Percentiles rank a stretch among this genome's conserved stretches.
Evolutionary conservation across 1,140 invertebrate species (phyloP).

Genomic region (Oedothorax gibbosus): DNA sequence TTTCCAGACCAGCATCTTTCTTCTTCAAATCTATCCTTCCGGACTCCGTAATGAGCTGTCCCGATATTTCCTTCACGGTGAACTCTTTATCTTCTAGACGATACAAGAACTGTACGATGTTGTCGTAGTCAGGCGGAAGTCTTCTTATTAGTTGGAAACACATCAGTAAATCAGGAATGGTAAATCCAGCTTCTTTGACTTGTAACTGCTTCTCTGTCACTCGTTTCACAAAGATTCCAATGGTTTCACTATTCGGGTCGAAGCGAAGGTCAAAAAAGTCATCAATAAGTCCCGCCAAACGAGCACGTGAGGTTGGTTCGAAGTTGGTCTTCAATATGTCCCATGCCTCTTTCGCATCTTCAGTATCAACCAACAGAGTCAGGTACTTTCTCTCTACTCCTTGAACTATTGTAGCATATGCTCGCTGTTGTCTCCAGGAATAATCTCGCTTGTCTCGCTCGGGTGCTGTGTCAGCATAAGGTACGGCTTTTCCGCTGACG

Average conservation of each 20-base stretch:
- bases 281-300: not conserved
- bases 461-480: not conserved
- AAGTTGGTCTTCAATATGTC: constrained; percentile 15
- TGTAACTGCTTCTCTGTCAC: not conserved
- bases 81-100: no score
- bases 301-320: constrained; percentile 6
- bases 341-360: not conserved
- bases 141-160: not conserved
- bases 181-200: constrained; percentile 1
- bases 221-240: not conserved
- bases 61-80: no score
- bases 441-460: not conserved
- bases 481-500: not conserved
- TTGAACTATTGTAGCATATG: not conserved
- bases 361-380: not conserved
- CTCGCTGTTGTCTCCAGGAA: not conserved
- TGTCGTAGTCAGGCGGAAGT: no score
- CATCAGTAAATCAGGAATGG: not conserved
- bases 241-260: not conserved
- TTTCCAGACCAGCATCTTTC: no score
- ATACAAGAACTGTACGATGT: no score
- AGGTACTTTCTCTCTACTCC: not conserved
- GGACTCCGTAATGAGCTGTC: no score
- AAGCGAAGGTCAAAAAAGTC: not conserved
- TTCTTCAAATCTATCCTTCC: no score